Conservation (phyloP, 1,140 invertebrate genomes). For the Ips typographus region DNA sequence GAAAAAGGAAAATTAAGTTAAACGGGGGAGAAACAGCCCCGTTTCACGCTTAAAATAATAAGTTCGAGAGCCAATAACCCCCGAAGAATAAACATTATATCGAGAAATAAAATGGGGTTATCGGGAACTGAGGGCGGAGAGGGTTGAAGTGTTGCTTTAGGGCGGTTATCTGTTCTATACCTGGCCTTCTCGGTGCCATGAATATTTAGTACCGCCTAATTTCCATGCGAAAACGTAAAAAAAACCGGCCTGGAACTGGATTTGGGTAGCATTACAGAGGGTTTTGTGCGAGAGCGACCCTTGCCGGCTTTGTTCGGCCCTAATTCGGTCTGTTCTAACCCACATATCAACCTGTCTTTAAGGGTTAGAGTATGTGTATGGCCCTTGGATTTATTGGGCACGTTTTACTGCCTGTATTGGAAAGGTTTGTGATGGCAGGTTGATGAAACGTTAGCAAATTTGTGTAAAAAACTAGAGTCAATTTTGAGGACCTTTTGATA, state of each 20-base stretch:
- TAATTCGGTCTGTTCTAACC: not conserved
- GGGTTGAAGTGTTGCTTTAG: no score
- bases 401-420: not conserved
- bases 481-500: no score
- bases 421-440: no score
- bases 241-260: no score
- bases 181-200: no score
- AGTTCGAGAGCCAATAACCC: conserved; percentile 14
- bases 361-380: conserved; percentile 5
- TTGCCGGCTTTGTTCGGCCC: not conserved
- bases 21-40: conserved; percentile 9
- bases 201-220: no score
- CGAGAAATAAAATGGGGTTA: conserved; percentile 16
- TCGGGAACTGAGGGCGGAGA: not conserved
- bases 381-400: not conserved
- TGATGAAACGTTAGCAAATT: no score
- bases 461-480: no score
- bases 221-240: no score
- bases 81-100: conserved; percentile 21
- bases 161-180: no score
- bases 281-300: not conserved
- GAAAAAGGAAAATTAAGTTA: conserved; percentile 21
- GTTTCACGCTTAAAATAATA: conserved; percentile 26
- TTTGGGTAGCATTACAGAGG: not conserved
- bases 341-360: conserved; percentile 13